Evolutionary conservation across 92 coral and sea anemone species (phyloP), one percentile per base, ranked within the genome.

Genomic region (Phenganax subtilis): DNA sequence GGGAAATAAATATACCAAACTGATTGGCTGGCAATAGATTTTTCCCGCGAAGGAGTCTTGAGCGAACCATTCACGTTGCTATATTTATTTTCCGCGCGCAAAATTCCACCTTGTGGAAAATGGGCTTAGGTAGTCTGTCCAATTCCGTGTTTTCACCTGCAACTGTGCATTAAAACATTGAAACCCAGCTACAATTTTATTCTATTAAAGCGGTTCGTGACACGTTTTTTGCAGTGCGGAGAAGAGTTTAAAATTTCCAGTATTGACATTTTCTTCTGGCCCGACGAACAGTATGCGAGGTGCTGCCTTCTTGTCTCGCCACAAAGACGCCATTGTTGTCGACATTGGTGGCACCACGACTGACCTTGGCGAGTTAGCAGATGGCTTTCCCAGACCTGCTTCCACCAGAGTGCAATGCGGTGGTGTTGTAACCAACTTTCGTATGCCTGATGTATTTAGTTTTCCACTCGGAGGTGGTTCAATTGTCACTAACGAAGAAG

Each of bases 281-380:
- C 94, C 98, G 57, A 93, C 98, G 14, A 93, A 93, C 88, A 92
- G 97, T 63, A 93, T 93, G 97, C 85, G 97, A 51, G 98, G 98
- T 6, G 98, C 98, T 6, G 93, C 94, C 17, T 91, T 90, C 77
- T 84, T 93, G 54, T 88, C 97, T 27, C 83, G 88, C 20, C 82
- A 86, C 29, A 82, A 88, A 54, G 94, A 93, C 80, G 98, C 98
- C 67, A 92, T 93, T 61, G 97, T 93, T 54, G 87, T 93, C 70
- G 98, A 93, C 70, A 87, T 93, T 67, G 98, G 98, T 64, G 98
- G 98, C 54, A 93, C 98, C 2, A 88, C 96, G 2, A 84, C 91
- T 8, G 98, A 93, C 73, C 86, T 93, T 55, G 98, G 98, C 55
- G 97, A 91, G 25, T 88, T 93, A 15, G 78, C 77, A 54, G 82